Base-by-base conservation (phyloP, 2,797 vertebrate species). In the Numenius phaeopus region DNA sequence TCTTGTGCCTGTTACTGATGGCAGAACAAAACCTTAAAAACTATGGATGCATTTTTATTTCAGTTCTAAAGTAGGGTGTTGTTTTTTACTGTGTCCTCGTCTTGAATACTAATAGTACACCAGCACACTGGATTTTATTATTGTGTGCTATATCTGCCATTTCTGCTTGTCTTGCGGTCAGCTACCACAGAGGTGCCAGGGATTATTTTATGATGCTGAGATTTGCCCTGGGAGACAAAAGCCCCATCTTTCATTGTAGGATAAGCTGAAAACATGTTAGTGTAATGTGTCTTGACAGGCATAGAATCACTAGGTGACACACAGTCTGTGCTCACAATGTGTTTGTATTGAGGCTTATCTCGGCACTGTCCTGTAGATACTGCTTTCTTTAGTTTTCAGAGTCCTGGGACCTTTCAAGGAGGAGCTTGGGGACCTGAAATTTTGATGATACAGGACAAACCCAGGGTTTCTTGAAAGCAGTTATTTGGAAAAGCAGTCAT, bases 311-410 rank as follows among this genome's bases (percentile, higher is more conserved):
- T 49, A 67, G 49, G 24, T 67, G 73, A 59, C 39, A 57, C 52
- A 39, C 18, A 39, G 37, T 42, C 29, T 9, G 4, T 40, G 39
- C 24, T 54, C 32, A 58, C 42, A 66, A 10, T 0, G 0, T 64
- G 16, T 80, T 87, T 62, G 2, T 67, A 11, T n/a, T 76, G 32
- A 58, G 10, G 3, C 9, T 80, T 83, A 22, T 49, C 64, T 49
- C 47, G 34, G 64, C 29, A 55, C 10, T 82, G 85, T 70, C 55
- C 11, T 27, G 20, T 61, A 78, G 18, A 39, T 65, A n/a, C 26
- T 58, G 50, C 7, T 61, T 86, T 79, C 67, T 71, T 70, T 39
- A 55, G 81, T 47, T 71, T 80, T 64, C 21, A 39, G 9, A 77
- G 39, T 62, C 23, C 24, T 20, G 14, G 27, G 44, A 4, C 29